Percentiles rank a stretch among this genome's conserved stretches.
These are phyloP conservation scores for Pongo abelii DNA, from an alignment of 2,113 vertebrate genomes.

Conservation along the genomic window DNA sequence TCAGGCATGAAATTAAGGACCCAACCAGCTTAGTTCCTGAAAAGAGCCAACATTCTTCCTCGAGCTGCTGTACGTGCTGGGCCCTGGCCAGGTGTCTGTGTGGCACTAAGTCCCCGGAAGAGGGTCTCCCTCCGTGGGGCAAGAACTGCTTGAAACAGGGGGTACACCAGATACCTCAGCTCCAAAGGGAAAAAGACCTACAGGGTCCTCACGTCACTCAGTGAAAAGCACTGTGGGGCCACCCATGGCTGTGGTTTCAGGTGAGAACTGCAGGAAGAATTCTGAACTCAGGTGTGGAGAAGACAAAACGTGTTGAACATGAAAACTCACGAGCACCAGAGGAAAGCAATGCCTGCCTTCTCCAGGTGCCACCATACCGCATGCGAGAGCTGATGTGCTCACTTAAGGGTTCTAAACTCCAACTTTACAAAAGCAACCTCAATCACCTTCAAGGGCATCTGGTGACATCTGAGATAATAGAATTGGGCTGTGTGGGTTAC, in stretches of 20 bases:
- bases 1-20: background rate
- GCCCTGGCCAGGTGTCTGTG: background rate
- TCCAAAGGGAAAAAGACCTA: background rate
- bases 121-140: background rate
- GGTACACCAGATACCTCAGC: accelerated
- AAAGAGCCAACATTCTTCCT: background rate
- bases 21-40: background rate
- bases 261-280: background rate
- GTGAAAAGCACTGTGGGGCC: background rate
- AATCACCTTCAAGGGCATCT: background rate
- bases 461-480: background rate
- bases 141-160: accelerated
- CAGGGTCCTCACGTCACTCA: accelerated
- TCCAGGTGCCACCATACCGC: background rate
- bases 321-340: background rate
- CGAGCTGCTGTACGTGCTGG: background rate
- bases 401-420: background rate
- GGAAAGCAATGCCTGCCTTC: background rate
- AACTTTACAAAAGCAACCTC: background rate
- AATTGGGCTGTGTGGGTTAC: background rate
- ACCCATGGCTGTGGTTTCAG: accelerated
- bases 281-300: background rate
- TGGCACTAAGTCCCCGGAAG: background rate
- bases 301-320: too few species aligned
- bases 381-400: accelerated